Base-by-base conservation (phyloP, 2,888 invertebrate genomes). In the Boloria euphrosyne region DNA sequence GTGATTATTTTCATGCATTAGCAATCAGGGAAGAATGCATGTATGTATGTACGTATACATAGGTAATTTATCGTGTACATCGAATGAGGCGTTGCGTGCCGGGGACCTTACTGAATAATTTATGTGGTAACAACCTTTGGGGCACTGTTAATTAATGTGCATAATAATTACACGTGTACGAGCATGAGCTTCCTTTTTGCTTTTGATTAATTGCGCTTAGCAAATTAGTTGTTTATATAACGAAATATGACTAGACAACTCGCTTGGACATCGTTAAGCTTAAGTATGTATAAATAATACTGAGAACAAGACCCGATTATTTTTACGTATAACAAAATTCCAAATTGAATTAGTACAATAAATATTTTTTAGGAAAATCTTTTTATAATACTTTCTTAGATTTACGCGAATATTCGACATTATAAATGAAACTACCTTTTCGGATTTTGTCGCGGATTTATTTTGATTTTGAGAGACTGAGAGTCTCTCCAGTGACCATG, bases 161-260 rank as follows among this genome's bases (percentile, higher is more conserved):
- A 90, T 90, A 91, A 89, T 90, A 90, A 92, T 90, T 88, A 89
- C 83, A 85, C 85, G 80, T 86, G 86, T 85, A 87, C 86, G 82
- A 81, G 83, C 87, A 80, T 86, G 86, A 84, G 90, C 90, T 91
- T 90, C 90, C 90, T 87, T 90, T 87, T 90, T 86, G 84, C 84
- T 83, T 85, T 82, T 92, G 91, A 92, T 92, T 90, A 91, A 91
- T 91, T 87, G 78, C 78, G 74, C 75, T 78, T 79, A 81, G 85
- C 80, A 86, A 89, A 88, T 90, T 88, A 86, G 84, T 82, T 85
- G 73, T 76, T 80, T 80, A 80, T 78, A 76, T 78, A 79, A 82
- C 80, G 84, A 78, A 77, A 73, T 59, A 53, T 59, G 57, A 72
- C 54, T 69, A 67, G 64, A 68, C 65, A 65, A 63, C 3, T 59